phyloP scores from a whole-genome alignment of 2,113 vertebrate genomes.

The Pachypanchax playfairii region DNA sequence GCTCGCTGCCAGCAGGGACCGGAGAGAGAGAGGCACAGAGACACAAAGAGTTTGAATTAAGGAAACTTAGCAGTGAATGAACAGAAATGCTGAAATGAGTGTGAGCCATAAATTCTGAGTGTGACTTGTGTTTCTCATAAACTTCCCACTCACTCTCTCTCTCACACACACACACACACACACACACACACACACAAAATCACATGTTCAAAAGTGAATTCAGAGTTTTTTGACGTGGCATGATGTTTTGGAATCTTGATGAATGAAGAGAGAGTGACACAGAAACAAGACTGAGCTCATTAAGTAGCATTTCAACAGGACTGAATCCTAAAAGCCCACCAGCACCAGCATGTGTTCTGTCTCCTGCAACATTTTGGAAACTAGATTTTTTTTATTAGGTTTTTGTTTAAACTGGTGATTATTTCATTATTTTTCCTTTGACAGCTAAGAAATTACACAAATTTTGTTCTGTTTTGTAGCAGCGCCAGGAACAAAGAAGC shows the following conservation, averaged over 20 bases:
- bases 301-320: not conserved
- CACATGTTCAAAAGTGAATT: constrained; percentile 1
- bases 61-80: constrained; percentile 39
- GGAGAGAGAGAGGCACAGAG: constrained; percentile 1
- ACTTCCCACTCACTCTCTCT: constrained; percentile 11
- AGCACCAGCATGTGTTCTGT: not conserved
- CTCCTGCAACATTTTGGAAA: not conserved
- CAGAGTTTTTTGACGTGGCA: not conserved
- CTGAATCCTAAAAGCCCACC: not conserved
- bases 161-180: too few relatives aligned
- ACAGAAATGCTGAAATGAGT: constrained; percentile 54
- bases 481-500: too few relatives aligned
- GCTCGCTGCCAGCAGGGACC: constrained; percentile 48
- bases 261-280: not conserved
- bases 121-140: constrained; percentile 21
- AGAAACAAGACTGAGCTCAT: not conserved
- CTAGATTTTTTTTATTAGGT: too few relatives aligned
- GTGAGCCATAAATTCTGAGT: constrained; percentile 40
- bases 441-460: too few relatives aligned
- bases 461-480: too few relatives aligned
- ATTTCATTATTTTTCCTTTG: too few relatives aligned
- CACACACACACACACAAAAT: too few relatives aligned
- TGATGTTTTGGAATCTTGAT: not conserved
- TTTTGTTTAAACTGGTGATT: too few relatives aligned
- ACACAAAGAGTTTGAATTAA: constrained; percentile 40